Conservation (phyloP, 2,113 vertebrate genomes). For the Cochlearius cochlearius region DNA sequence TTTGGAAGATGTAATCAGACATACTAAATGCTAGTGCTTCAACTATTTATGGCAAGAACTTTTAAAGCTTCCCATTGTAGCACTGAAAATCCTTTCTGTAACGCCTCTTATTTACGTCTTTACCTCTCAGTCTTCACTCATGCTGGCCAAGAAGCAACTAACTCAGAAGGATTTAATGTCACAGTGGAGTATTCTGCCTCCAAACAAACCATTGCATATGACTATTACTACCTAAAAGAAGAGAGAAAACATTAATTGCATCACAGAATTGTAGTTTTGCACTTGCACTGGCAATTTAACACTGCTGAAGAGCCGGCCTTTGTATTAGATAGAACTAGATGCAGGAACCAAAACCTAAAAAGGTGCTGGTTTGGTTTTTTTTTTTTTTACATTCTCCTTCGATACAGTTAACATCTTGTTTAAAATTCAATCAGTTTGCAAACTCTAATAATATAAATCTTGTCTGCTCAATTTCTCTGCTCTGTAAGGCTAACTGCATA, state of each 20-base stretch:
- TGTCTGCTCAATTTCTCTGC: neutral
- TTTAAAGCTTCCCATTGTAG: neutral
- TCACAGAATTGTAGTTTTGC: accelerated
- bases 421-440: neutral
- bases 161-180: neutral
- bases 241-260: neutral
- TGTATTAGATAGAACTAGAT: neutral
- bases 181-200: neutral
- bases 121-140: neutral
- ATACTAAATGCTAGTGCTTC: neutral
- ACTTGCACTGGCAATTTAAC: neutral
- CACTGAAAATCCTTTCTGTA: neutral
- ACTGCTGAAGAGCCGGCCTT: neutral
- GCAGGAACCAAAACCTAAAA: neutral
- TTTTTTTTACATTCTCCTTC: neutral
- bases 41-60: neutral
- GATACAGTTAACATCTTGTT: neutral
- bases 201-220: neutral
- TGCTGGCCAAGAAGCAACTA: neutral
- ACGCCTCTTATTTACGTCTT: neutral
- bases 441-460: neutral
- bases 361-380: neutral
- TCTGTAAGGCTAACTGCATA: neutral
- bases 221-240: neutral
- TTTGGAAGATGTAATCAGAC: neutral